Conservation (phyloP, 2,797 vertebrate species). For the Acrocephalus scirpaceus region DNA sequence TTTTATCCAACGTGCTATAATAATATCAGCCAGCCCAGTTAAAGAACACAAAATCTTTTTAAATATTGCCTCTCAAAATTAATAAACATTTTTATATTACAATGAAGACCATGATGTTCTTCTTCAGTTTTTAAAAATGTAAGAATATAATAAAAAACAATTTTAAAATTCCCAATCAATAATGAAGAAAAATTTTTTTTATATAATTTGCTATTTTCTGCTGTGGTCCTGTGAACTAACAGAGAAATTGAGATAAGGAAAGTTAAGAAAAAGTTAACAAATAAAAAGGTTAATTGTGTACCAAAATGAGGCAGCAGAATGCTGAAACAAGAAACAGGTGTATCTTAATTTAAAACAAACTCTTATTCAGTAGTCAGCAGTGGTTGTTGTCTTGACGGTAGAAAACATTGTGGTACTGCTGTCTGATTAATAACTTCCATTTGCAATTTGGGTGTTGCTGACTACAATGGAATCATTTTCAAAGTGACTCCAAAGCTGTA, state of each 20-base stretch:
- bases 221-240: not conserved
- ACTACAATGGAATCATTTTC: conserved; percentile 32
- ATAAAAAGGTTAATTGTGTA: not conserved
- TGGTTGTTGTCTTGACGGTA: conserved; percentile 17
- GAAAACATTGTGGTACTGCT: conserved; percentile 9
- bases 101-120: not conserved
- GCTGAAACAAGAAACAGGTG: conserved; percentile 9
- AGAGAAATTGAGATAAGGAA: not conserved
- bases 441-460: not conserved
- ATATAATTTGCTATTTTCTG: not conserved
- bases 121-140: not conserved
- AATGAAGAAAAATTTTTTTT: accelerated
- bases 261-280: not conserved
- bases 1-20: not conserved
- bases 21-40: accelerated
- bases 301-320: conserved; percentile 10
- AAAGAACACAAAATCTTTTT: not conserved
- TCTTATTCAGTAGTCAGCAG: conserved; percentile 38
- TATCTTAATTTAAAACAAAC: conserved; percentile 17
- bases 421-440: conserved; percentile 66
- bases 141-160: not conserved
- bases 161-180: not conserved
- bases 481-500: conserved; percentile 32
- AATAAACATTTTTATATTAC: not conserved
- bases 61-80: not conserved